Conservation (phyloP, 2,888 invertebrate species). For the Campoletis raptor region DNA sequence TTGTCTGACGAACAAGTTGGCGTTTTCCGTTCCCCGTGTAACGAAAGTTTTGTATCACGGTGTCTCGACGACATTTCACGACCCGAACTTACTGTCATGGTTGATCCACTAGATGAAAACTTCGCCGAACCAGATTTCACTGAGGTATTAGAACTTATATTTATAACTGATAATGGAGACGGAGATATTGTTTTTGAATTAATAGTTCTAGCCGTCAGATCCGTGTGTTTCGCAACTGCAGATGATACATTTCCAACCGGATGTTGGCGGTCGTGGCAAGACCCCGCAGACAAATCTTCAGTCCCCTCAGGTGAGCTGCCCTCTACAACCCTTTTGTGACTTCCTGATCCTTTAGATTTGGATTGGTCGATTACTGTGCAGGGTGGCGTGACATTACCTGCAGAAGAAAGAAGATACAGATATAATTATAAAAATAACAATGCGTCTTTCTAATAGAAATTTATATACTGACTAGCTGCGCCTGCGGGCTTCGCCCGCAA, state of each 20-base stretch:
- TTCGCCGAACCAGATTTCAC: constrained; percentile 10
- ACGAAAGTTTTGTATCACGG: constrained; percentile 40
- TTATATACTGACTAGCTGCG: not conserved
- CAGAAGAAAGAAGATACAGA: not conserved
- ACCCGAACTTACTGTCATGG: constrained; percentile 53
- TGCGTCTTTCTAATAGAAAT: not conserved
- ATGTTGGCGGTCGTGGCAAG: constrained; percentile 59
- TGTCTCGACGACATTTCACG: constrained; percentile 66
- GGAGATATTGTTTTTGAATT: constrained; percentile 45
- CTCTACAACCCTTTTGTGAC: constrained; percentile 81
- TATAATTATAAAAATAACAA: not conserved
- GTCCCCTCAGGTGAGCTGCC: constrained; percentile 43
- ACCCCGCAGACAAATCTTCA: constrained; percentile 27
- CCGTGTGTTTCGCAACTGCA: constrained; percentile 41
- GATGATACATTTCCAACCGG: constrained; percentile 44
- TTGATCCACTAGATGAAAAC: constrained; percentile 25
- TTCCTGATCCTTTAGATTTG: constrained; percentile 80
- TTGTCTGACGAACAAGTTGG: constrained; percentile 63
- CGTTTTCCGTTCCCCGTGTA: constrained; percentile 59
- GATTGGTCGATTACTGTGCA: constrained; percentile 80
- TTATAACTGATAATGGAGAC: constrained; percentile 6
- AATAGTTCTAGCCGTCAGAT: constrained; percentile 38
- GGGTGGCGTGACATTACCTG: constrained; percentile 80
- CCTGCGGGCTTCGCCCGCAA: too few species aligned
- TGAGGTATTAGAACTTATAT: constrained; percentile 16